Percentiles rank a stretch among this genome's conserved stretches.
phyloP scores from a whole-genome alignment of 2,113 vertebrate species.

The Perca flavescens region DNA sequence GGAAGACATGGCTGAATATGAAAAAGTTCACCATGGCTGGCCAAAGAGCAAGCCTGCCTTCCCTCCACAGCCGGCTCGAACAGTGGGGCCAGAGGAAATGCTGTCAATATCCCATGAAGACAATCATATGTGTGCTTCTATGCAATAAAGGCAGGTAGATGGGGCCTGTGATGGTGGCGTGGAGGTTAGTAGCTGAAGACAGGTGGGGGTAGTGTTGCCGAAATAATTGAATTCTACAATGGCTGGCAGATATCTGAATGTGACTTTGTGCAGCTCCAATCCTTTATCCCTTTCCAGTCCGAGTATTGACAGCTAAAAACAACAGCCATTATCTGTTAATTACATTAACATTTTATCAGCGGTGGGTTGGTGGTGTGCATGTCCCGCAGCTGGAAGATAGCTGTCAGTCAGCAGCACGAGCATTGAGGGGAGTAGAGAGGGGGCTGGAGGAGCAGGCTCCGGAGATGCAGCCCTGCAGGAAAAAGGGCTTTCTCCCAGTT shows the following conservation, averaged over 20 bases:
- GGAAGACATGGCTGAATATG: constrained; percentile 59
- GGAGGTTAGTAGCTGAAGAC: constrained; percentile 69
- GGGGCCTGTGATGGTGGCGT: constrained; percentile 43
- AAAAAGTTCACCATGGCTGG: constrained; percentile 66
- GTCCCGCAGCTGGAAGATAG: constrained; percentile 85
- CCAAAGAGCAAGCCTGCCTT: constrained; percentile 23
- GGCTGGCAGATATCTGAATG: constrained; percentile 89
- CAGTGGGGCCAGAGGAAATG: constrained; percentile 27
- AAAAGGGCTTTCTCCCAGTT: constrained; percentile 54
- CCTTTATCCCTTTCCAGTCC: constrained; percentile 85
- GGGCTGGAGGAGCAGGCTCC: constrained; percentile 58
- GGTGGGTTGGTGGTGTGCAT: constrained; percentile 73
- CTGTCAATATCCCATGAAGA: constrained; percentile 64
- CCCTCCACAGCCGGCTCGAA: constrained; percentile 24
- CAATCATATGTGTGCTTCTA: constrained; percentile 56
- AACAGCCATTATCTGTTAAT: constrained; percentile 92
- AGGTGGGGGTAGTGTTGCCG: constrained; percentile 72
- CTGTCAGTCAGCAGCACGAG: constrained; percentile 82
- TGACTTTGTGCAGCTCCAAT: constrained; percentile 86
- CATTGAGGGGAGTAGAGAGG: constrained; percentile 42
- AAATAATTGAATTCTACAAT: constrained; percentile 89
- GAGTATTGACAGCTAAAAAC: constrained; percentile 90
- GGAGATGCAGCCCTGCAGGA: constrained; percentile 63
- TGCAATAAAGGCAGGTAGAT: constrained; percentile 44
- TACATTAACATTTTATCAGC: constrained; percentile 92